Percentiles rank a stretch among this genome's conserved stretches.
phyloP scores from a whole-genome alignment of 2,113 vertebrate species.

The Corythornis madagascariensis region DNA sequence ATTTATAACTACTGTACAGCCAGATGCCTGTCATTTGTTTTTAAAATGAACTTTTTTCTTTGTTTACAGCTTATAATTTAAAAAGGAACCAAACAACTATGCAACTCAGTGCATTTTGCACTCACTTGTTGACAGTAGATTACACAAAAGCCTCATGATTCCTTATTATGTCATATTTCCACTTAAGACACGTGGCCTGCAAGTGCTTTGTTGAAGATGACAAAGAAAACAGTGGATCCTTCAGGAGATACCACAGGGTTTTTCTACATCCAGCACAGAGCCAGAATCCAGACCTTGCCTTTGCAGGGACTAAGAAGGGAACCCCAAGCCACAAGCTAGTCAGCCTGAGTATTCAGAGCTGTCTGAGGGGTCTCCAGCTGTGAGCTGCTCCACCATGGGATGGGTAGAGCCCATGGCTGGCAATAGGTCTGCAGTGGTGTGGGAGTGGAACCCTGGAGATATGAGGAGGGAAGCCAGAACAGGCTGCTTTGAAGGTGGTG shows the following conservation, averaged over 20 bases:
- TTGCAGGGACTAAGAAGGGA: not conserved
- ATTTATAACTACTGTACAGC: not conserved
- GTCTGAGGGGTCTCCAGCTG: rapidly evolving
- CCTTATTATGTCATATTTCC: not conserved
- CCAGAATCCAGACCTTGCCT: not conserved
- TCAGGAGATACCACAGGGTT: not conserved
- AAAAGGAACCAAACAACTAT: not conserved
- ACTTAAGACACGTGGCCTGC: not conserved
- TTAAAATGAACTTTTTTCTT: not conserved
- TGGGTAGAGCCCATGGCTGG: not conserved
- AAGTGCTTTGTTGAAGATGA: not conserved
- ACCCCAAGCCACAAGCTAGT: not conserved
- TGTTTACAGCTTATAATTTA: not conserved
- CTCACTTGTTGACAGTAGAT: not conserved
- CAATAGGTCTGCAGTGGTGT: not conserved
- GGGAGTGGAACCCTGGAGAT: not conserved
- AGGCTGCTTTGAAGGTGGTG: not conserved
- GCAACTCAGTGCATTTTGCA: not conserved
- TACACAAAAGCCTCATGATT: not conserved
- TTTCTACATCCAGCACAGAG: not conserved
- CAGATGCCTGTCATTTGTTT: not conserved
- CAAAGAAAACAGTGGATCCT: rapidly evolving
- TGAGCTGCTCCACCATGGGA: not conserved
- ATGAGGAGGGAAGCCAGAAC: not conserved
- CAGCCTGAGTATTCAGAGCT: rapidly evolving